A percentile compares a stretch with the other conserved stretches of the same genome.
phyloP scores from a whole-genome alignment of 2,113 vertebrate species.

The Perca fluviatilis region DNA sequence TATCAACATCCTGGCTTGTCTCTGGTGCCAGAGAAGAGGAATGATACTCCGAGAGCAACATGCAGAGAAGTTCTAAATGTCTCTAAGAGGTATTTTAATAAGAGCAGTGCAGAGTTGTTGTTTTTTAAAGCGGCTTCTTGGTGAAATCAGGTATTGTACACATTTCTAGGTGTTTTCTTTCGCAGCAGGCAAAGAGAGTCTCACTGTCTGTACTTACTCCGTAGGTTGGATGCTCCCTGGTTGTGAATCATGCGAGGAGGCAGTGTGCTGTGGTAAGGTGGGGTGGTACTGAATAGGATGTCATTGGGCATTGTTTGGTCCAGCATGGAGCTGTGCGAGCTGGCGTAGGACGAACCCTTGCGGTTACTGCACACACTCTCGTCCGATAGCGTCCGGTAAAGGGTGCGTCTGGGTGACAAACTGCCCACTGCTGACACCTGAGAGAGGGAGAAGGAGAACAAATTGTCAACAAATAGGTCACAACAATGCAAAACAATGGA shows the following conservation, averaged over 20 bases:
- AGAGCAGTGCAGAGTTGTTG: not conserved
- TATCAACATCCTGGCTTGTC: slow-evolving; percentile 60
- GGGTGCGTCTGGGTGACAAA: slow-evolving; percentile 88
- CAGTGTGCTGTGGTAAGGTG: slow-evolving; percentile 92
- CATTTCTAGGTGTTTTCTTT: not conserved
- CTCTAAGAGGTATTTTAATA: slow-evolving; percentile 32
- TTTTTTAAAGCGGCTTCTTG: slow-evolving; percentile 7
- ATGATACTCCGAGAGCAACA: slow-evolving; percentile 62
- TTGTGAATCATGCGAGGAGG: slow-evolving; percentile 89
- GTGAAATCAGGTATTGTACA: not conserved
- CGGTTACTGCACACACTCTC: slow-evolving; percentile 95
- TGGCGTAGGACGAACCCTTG: slow-evolving; percentile 90
- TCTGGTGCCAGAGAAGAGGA: slow-evolving; percentile 52
- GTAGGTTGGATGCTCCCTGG: slow-evolving; percentile 87
- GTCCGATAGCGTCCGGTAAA: slow-evolving; percentile 95
- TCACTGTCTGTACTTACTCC: slow-evolving; percentile 88
- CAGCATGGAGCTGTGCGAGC: slow-evolving; percentile 94
- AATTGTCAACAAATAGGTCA: slow-evolving; percentile 15
- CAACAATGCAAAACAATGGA: not conserved
- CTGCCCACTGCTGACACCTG: slow-evolving; percentile 89
- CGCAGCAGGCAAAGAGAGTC: not conserved
- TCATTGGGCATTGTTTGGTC: slow-evolving; percentile 95
- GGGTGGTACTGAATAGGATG: slow-evolving; percentile 96
- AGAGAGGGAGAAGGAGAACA: slow-evolving; percentile 17
- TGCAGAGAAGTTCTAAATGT: slow-evolving; percentile 40